Evolutionary conservation across 37 sponge, comb jelly and placozoan species (phyloP).

Genomic region (Aphrocallistes beatrix): DNA sequence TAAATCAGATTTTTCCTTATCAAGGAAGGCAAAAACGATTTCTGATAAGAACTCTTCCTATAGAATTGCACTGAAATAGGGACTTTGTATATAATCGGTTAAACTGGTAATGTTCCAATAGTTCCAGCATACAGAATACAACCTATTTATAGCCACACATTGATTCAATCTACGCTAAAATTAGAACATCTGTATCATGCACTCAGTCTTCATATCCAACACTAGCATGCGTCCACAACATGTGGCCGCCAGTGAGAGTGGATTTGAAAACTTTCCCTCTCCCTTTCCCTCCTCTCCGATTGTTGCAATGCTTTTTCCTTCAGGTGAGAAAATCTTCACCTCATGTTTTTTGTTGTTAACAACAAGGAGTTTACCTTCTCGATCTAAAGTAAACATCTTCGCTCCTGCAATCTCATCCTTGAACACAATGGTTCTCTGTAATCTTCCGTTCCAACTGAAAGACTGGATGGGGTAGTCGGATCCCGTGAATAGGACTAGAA

Average conservation of each 20-base stretch:
- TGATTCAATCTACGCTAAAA: too few relatives aligned
- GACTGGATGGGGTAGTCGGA: not conserved
- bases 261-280: not conserved
- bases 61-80: too few relatives aligned
- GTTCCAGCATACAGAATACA: too few relatives aligned
- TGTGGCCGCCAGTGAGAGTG: not conserved
- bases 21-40: too few relatives aligned
- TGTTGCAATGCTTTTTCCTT: not conserved
- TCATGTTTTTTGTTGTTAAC: not conserved
- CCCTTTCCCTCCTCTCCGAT: not conserved
- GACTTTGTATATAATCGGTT: too few relatives aligned
- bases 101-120: too few relatives aligned
- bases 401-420: not conserved
- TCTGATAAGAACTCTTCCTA: too few relatives aligned
- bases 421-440: not conserved
- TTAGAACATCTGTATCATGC: constrained; percentile 5
- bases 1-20: too few relatives aligned
- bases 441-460: not conserved
- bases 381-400: not conserved
- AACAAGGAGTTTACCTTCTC: not conserved
- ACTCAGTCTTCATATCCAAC: not conserved
- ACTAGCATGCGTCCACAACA: not conserved
- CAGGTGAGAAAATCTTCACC: constrained; percentile 1
- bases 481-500: not conserved
- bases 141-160: too few relatives aligned